phyloP scores from a whole-genome alignment of 2,113 vertebrate species.

The Plotosus lineatus region DNA sequence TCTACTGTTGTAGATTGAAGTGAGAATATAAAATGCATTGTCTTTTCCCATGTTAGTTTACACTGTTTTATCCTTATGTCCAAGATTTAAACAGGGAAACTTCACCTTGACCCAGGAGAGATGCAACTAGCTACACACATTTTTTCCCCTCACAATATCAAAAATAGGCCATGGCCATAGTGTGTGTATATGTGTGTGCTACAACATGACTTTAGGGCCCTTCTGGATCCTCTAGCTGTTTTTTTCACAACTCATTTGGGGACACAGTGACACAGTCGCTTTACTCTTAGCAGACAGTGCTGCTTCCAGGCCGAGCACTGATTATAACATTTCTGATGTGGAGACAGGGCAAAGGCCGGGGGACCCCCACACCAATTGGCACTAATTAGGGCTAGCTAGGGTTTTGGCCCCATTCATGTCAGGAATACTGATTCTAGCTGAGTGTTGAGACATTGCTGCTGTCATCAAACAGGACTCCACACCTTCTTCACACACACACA shows the following conservation, averaged over 20 bases:
- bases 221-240: constrained; percentile 45
- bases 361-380: constrained; percentile 56
- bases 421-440: constrained; percentile 55
- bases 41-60: constrained; percentile 43
- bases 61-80: constrained; percentile 22
- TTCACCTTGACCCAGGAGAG: constrained; percentile 57
- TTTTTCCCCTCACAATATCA: constrained; percentile 32
- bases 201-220: constrained; percentile 46
- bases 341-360: constrained; percentile 40
- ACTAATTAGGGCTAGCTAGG: constrained; percentile 50
- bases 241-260: constrained; percentile 55
- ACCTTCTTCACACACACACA: constrained; percentile 9
- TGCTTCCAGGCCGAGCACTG: constrained; percentile 39
- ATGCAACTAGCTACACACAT: constrained; percentile 39
- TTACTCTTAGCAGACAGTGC: constrained; percentile 34
- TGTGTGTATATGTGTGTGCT: constrained; percentile 34
- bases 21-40: neutral
- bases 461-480: constrained; percentile 34
- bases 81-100: constrained; percentile 47
- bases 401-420: constrained; percentile 47
- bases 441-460: constrained; percentile 52
- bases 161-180: constrained; percentile 38
- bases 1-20: neutral
- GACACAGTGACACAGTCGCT: constrained; percentile 20
- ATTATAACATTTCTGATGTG: neutral